Evolutionary conservation across 2,113 vertebrate genomes (phyloP).

Genomic region (Dicaeum eximium): DNA sequence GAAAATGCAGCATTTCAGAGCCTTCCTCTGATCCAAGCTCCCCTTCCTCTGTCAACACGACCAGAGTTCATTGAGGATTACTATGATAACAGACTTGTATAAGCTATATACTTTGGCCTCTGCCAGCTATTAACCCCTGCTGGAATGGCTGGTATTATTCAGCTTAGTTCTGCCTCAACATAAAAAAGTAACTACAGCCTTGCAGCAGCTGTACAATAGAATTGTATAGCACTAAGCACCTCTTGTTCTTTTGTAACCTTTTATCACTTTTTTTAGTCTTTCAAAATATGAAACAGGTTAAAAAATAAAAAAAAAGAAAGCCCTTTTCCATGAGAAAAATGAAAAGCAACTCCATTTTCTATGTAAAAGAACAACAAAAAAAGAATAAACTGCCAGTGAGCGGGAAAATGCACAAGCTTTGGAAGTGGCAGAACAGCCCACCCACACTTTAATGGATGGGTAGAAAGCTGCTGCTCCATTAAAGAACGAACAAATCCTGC

Average conservation of each 20-base stretch:
- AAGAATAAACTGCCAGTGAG: background rate
- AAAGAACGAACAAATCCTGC: background rate
- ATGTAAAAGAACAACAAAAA: background rate
- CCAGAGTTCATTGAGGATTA: background rate
- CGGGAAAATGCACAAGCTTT: background rate
- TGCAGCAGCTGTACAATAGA: background rate
- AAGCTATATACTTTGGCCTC: background rate
- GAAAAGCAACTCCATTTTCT: background rate
- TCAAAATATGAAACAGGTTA: background rate
- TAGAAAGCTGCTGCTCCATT: background rate
- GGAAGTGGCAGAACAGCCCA: background rate
- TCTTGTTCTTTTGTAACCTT: background rate
- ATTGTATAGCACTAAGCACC: background rate
- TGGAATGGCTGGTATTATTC: background rate
- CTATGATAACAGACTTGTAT: background rate
- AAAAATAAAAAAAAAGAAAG: background rate
- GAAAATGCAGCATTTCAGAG: background rate
- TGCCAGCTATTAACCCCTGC: background rate
- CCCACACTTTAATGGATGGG: background rate
- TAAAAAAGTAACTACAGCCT: background rate
- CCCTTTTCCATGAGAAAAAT: background rate
- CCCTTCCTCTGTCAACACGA: background rate
- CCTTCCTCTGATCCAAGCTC: background rate
- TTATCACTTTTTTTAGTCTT: background rate
- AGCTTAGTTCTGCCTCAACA: background rate